These are phyloP conservation scores for Onthophagus sagittarius DNA, from an alignment of 2,888 invertebrate species.

Conservation along the genomic window DNA sequence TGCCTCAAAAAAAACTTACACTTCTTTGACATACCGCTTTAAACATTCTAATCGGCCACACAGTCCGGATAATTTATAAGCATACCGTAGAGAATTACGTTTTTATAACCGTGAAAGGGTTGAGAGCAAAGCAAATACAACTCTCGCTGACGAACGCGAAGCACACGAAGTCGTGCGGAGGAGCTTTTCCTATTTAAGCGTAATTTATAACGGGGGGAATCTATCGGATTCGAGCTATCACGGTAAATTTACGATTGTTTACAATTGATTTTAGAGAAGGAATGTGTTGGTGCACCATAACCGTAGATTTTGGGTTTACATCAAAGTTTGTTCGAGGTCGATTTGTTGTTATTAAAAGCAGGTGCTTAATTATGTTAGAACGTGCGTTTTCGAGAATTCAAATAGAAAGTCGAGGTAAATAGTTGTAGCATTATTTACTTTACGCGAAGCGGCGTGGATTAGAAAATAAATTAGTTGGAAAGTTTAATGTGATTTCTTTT, in stretches of 20 bases:
- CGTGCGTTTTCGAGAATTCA: background rate
- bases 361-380: background rate
- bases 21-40: background rate
- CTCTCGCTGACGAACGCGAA: background rate
- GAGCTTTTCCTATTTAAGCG: background rate
- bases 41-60: background rate
- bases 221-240: conserved; percentile 5
- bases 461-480: background rate
- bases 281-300: background rate
- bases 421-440: background rate
- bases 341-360: too few relatives aligned
- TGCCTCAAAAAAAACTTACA: background rate
- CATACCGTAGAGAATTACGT: background rate
- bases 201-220: conserved; percentile 3
- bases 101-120: conserved; percentile 6
- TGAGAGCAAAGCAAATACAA: background rate
- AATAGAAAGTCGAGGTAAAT: background rate
- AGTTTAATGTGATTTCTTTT: background rate
- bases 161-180: background rate
- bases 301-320: too few relatives aligned
- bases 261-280: background rate
- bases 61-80: conserved; percentile 4
- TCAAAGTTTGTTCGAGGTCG: too few relatives aligned
- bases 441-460: background rate
- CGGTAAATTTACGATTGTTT: conserved; percentile 1